Conservation (phyloP, 2,113 vertebrate genomes). For the Manacus vitellinus region DNA sequence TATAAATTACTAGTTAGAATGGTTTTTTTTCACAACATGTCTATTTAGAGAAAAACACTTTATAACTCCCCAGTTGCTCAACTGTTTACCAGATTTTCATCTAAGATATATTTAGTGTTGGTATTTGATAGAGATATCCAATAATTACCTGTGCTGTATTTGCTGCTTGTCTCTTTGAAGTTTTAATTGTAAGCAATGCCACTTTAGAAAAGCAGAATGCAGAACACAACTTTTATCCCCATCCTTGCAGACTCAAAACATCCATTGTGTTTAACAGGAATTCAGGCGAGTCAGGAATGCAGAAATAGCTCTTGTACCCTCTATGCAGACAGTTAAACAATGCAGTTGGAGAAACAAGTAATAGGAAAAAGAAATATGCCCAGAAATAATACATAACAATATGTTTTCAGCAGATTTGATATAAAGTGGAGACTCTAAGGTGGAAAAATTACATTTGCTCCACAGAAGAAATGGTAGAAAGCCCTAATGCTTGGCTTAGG, state of each 20-base stretch:
- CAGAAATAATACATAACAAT: not conserved
- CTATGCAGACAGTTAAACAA: not conserved
- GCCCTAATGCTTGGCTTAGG: not conserved
- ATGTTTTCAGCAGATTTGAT: not conserved
- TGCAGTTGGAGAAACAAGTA: not conserved
- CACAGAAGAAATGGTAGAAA: not conserved
- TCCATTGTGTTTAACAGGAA: not conserved
- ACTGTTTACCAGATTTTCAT: slow-evolving; percentile 27
- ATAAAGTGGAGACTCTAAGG: not conserved
- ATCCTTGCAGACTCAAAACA: not conserved
- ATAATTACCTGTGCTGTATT: slow-evolving; percentile 27
- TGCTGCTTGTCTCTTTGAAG: not conserved
- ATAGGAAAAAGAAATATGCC: not conserved
- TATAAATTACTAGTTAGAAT: not conserved
- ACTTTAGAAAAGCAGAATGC: not conserved
- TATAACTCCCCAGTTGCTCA: not conserved
- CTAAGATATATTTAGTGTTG: not conserved
- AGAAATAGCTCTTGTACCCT: not conserved
- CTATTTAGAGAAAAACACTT: not conserved
- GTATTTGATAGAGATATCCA: not conserved
- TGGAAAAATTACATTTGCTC: not conserved
- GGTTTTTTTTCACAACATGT: not conserved
- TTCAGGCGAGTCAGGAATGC: not conserved
- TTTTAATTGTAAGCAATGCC: not conserved
- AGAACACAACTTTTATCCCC: not conserved